These are phyloP conservation scores for Oncorhynchus tshawytscha DNA, from an alignment of 2,113 vertebrate species.

Conservation along the genomic window DNA sequence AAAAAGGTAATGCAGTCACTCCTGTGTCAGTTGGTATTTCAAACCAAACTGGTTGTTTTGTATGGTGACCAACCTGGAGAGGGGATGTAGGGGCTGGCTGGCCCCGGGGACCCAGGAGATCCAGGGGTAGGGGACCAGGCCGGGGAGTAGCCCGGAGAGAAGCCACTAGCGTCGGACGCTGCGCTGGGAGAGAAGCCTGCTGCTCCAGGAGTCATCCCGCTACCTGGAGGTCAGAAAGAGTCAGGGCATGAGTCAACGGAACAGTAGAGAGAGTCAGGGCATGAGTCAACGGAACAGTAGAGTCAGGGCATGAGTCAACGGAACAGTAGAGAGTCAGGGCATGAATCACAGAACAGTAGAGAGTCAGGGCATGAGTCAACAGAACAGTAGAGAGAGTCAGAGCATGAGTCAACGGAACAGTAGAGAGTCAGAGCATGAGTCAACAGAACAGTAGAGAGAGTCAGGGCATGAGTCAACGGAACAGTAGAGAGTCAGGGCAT, in stretches of 20 bases:
- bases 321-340: neutral
- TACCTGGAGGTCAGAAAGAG: constrained; percentile 66
- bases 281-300: neutral
- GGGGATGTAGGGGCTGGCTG: constrained; percentile 89
- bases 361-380: constrained; percentile 45
- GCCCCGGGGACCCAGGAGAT: constrained; percentile 88
- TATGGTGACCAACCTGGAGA: constrained; percentile 79
- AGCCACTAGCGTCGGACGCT: constrained; percentile 88
- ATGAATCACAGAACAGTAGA: constrained; percentile 63
- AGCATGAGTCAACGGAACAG: neutral
- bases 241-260: neutral
- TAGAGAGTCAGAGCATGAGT: neutral
- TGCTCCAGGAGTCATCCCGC: constrained; percentile 91
- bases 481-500: neutral
- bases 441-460: constrained; percentile 51
- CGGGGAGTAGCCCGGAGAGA: constrained; percentile 89
- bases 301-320: neutral
- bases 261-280: constrained; percentile 75
- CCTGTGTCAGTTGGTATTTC: too few relatives aligned
- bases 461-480: neutral
- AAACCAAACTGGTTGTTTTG: too few relatives aligned
- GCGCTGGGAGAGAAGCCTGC: constrained; percentile 94
- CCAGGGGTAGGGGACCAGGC: constrained; percentile 91
- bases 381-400: constrained; percentile 51
- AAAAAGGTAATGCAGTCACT: neutral